Conservation (phyloP, 2,888 invertebrate genomes). For the Noctua pronuba region DNA sequence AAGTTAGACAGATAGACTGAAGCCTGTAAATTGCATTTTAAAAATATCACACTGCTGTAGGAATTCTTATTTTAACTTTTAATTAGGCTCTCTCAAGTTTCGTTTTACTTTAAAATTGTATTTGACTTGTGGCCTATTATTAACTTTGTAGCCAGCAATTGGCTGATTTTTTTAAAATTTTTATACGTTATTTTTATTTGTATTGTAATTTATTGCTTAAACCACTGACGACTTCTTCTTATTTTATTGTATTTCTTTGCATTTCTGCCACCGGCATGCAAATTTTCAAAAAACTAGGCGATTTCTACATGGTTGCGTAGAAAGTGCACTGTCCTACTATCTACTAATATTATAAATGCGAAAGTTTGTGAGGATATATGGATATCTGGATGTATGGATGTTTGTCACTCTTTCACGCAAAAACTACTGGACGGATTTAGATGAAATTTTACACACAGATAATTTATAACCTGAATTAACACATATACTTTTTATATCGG, state of each 20-base stretch:
- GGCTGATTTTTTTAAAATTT: neutral
- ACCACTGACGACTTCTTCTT: neutral
- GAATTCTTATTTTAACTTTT: neutral
- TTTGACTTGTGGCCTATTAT: neutral
- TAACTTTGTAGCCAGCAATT: neutral
- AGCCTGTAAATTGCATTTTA: conserved; percentile 24
- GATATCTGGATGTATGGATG: no score
- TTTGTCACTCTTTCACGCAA: no score
- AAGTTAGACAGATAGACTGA: conserved; percentile 10
- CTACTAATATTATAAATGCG: no score
- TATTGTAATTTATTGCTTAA: no score
- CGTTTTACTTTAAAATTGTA: neutral
- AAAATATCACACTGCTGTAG: neutral
- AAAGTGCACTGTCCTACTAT: neutral
- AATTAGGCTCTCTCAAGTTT: neutral
- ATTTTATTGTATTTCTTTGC: neutral
- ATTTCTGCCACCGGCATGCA: neutral
- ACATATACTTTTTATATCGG: no score
- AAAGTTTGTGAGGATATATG: no score
- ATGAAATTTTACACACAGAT: no score
- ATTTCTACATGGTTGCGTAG: neutral
- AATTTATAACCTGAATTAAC: no score
- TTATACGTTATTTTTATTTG: no score
- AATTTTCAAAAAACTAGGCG: neutral
- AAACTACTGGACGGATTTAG: no score